These are phyloP conservation scores for Hypomecis atomaria DNA, from an alignment of 2,888 invertebrate species.

Conservation along the genomic window DNA sequence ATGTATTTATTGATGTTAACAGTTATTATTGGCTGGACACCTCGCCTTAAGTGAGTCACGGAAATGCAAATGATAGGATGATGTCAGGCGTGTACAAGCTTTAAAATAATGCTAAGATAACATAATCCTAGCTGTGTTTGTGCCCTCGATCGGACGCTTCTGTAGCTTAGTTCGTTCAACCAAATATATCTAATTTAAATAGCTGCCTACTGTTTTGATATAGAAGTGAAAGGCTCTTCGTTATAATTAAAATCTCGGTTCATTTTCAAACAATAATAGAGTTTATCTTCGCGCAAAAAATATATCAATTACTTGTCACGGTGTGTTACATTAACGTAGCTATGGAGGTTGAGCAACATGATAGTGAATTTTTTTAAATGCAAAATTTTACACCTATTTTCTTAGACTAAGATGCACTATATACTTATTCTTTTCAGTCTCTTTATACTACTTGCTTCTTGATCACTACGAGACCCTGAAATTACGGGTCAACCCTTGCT, in stretches of 20 bases:
- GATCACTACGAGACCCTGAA: no score
- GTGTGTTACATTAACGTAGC: no score
- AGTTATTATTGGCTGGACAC: constrained; percentile 33
- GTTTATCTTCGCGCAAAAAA: neutral
- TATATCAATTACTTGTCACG: no score
- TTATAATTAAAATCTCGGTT: neutral
- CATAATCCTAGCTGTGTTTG: constrained; percentile 25
- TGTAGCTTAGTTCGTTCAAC: constrained; percentile 21
- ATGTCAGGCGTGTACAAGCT: constrained; percentile 28
- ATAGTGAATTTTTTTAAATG: no score
- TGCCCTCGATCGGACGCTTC: constrained; percentile 15
- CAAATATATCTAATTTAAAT: constrained; percentile 13
- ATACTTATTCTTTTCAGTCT: no score
- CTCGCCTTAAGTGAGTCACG: constrained; percentile 33
- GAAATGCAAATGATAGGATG: constrained; percentile 39
- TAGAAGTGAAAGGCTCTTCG: neutral
- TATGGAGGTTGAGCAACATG: no score
- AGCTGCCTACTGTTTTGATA: neutral
- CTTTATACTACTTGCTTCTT: no score
- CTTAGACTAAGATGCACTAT: no score
- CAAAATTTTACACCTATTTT: no score
- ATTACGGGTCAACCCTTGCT: no score
- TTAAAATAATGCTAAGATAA: constrained; percentile 23
- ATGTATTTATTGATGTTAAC: constrained; percentile 31
- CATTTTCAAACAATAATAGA: neutral